Percentiles rank a stretch among this genome's conserved stretches.
These are phyloP conservation scores for Venturia canescens DNA, from an alignment of 1,140 invertebrate species.

Conservation along the genomic window DNA sequence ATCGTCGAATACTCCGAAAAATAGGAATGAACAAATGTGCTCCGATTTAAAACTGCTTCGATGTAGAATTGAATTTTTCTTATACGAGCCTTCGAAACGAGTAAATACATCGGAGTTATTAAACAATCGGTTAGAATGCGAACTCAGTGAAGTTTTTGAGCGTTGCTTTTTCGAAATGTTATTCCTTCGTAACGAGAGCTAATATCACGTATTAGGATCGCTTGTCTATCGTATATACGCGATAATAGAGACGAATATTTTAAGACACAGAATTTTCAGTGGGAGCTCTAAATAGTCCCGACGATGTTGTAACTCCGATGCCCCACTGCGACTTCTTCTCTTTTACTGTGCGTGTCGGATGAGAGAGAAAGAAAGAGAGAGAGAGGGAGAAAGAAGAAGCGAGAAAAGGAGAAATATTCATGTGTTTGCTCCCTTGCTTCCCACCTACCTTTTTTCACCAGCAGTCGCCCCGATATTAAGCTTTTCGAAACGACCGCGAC, in stretches of 20 bases:
- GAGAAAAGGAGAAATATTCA: neutral
- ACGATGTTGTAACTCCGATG: constrained; percentile 50
- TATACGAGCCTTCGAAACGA: too few relatives aligned
- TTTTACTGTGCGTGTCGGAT: constrained; percentile 7
- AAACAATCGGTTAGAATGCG: neutral
- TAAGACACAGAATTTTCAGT: constrained; percentile 46
- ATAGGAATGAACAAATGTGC: too few relatives aligned
- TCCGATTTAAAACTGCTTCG: neutral
- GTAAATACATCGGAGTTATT: too few relatives aligned
- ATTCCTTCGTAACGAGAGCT: constrained; percentile 31
- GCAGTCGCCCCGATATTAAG: constrained; percentile 38
- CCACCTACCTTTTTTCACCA: constrained; percentile 18
- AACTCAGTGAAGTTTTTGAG: neutral
- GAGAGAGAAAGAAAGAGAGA: constrained; percentile 1
- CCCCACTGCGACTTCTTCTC: constrained; percentile 34
- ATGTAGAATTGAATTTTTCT: neutral
- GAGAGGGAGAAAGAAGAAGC: too few relatives aligned
- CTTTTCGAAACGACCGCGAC: constrained; percentile 29
- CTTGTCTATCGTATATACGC: constrained; percentile 46
- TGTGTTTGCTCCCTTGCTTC: neutral
- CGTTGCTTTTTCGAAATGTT: neutral
- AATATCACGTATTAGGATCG: constrained; percentile 36
- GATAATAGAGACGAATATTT: constrained; percentile 48
- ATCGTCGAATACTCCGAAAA: too few relatives aligned
- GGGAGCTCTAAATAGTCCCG: constrained; percentile 50